phyloP scores from a whole-genome alignment of 2,888 invertebrate species.

The Abscondita cerata region DNA sequence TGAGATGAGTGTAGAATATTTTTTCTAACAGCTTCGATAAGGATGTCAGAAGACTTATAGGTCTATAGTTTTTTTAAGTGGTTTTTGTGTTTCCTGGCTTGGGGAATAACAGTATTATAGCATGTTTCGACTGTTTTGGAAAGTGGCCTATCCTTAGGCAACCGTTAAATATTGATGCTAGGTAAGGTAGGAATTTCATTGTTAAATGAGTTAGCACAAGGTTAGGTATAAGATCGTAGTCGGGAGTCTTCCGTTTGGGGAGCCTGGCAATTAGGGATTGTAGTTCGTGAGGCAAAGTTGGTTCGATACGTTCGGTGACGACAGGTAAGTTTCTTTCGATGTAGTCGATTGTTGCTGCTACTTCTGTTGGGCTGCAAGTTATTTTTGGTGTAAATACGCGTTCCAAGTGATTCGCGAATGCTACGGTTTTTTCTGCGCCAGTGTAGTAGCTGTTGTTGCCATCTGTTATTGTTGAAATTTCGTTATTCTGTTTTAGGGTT shows the following conservation, averaged over 20 bases:
- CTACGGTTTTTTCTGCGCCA: constrained; percentile 4
- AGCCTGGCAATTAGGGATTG: not conserved
- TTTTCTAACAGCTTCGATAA: constrained; percentile 5
- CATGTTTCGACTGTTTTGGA: not conserved
- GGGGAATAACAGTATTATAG: not conserved
- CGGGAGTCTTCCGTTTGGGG: too few relatives aligned
- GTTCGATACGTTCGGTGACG: constrained; percentile 7
- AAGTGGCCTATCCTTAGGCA: not conserved
- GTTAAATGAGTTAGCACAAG: not conserved
- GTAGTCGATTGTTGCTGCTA: constrained; percentile 12
- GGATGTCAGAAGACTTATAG: too few relatives aligned
- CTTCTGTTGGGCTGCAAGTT: constrained; percentile 4
- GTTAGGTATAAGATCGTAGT: not conserved
- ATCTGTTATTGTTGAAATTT: constrained; percentile 4
- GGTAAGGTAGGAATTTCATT: not conserved
- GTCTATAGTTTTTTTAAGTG: not conserved
- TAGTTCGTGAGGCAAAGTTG: not conserved
- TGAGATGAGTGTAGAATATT: not conserved
- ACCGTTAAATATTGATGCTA: not conserved
- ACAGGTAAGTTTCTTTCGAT: constrained; percentile 5
- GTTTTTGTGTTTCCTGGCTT: constrained; percentile 1
- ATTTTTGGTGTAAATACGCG: not conserved
- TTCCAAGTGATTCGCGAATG: constrained; percentile 12
- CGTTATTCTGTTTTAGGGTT: constrained; percentile 6
- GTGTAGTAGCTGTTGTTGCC: constrained; percentile 5